phyloP scores from a whole-genome alignment of 2,888 invertebrate genomes.

The Stramonita haemastoma region DNA sequence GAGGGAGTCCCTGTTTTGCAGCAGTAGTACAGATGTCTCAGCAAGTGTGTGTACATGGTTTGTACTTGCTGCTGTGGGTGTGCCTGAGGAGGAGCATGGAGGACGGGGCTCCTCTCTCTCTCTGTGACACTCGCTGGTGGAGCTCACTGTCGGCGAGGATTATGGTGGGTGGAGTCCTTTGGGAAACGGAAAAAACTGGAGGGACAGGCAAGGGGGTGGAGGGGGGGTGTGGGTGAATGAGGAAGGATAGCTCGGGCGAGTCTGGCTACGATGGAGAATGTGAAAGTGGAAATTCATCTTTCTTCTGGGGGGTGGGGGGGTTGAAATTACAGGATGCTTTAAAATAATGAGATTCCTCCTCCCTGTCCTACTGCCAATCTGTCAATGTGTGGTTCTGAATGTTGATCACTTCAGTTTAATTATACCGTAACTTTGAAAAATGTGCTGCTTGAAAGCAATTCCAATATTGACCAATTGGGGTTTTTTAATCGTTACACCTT shows the following conservation, averaged over 20 bases:
- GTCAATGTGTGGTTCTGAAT: too few species aligned
- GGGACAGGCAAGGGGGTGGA: not conserved
- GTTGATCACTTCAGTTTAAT: too few species aligned
- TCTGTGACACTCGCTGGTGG: not conserved
- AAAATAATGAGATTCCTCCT: not conserved
- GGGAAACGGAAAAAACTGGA: not conserved
- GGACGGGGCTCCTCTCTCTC: not conserved
- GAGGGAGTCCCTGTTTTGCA: not conserved
- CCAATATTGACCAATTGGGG: too few species aligned
- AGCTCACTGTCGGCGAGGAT: too few species aligned
- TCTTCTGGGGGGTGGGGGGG: not conserved
- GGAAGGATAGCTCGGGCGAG: not conserved
- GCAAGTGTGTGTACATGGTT: not conserved
- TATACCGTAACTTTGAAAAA: too few species aligned
- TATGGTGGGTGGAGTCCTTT: not conserved
- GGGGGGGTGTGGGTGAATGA: not conserved
- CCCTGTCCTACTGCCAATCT: not conserved
- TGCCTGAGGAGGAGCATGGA: not conserved
- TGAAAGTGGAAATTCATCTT: not conserved
- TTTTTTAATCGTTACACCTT: too few species aligned
- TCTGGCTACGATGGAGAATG: not conserved
- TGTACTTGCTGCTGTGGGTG: not conserved
- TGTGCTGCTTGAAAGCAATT: too few species aligned
- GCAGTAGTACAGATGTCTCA: not conserved
- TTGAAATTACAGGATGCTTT: not conserved